Percentiles rank a stretch among this genome's conserved stretches.
Conservation (phyloP, 30 jellyfish, hydroid and myxozoan genomes). For the Turritopsis rubra region DNA sequence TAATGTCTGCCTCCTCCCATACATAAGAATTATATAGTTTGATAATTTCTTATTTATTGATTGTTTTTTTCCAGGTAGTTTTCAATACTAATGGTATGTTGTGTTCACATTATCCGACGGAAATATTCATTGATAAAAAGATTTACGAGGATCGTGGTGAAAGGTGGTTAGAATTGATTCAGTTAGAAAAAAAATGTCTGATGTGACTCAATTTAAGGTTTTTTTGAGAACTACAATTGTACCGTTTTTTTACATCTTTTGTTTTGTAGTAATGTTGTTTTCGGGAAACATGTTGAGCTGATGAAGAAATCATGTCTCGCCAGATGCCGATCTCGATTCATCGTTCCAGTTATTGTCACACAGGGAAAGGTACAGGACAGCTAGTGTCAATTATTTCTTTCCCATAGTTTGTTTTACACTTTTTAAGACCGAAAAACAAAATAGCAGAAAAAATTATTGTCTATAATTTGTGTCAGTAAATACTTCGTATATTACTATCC, state of each 20-base stretch:
- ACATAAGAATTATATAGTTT: not conserved
- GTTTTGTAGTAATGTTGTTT: not conserved
- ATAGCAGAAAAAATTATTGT: no score
- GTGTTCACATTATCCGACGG: constrained; percentile 35
- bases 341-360: constrained; percentile 4
- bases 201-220: no score
- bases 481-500: no score
- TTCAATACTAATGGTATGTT: constrained; percentile 5
- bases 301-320: not conserved
- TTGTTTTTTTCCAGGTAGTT: constrained; percentile 18
- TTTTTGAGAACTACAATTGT: not conserved
- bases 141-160: constrained; percentile 4
- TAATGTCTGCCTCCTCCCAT: not conserved
- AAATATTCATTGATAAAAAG: constrained; percentile 12
- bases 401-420: no score
- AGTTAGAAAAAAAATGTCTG: no score
- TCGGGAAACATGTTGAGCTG: not conserved
- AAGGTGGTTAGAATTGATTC: no score
- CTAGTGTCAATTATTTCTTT: not conserved
- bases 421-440: no score
- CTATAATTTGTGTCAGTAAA: no score
- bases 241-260: not conserved
- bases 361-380: not conserved
- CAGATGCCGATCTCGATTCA: constrained; percentile 20
- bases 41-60: no score